A percentile compares a stretch with the other conserved stretches of the same genome.
These are phyloP conservation scores for Chrysaora quinquecirrha DNA, from an alignment of 30 jellyfish, hydroid and myxozoan species.

Conservation along the genomic window DNA sequence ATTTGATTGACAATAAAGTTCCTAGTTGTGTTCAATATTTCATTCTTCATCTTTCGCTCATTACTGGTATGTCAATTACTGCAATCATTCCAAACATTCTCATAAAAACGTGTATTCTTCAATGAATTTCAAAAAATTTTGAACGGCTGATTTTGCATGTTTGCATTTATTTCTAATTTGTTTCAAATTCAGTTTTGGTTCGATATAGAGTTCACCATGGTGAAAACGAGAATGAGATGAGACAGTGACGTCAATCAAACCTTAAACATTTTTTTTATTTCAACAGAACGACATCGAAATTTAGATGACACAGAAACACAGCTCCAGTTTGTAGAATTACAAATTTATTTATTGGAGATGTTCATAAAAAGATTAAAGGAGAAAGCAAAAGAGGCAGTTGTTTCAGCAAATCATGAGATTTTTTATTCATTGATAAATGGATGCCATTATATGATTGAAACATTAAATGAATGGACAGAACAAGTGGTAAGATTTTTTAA, in stretches of 20 bases:
- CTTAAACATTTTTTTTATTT: not conserved
- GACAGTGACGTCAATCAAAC: too few species aligned
- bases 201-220: too few species aligned
- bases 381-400: slow-evolving; percentile 40
- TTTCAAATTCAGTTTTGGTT: too few species aligned
- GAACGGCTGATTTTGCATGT: too few species aligned
- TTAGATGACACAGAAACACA: slow-evolving; percentile 64
- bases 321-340: slow-evolving; percentile 51
- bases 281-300: slow-evolving; percentile 65
- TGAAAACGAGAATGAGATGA: too few species aligned
- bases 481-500: slow-evolving; percentile 66
- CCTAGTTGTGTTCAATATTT: slow-evolving; percentile 81
- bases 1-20: slow-evolving; percentile 21
- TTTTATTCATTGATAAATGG: slow-evolving; percentile 77
- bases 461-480: slow-evolving; percentile 80
- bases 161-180: too few species aligned
- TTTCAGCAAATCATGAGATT: slow-evolving; percentile 42
- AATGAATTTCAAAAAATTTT: not conserved
- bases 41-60: slow-evolving; percentile 53
- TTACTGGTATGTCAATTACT: slow-evolving; percentile 78
- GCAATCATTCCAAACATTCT: too few species aligned
- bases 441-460: slow-evolving; percentile 51
- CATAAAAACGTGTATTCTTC: too few species aligned
- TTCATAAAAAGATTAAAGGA: slow-evolving; percentile 59
- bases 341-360: slow-evolving; percentile 12